Percentiles rank a stretch among this genome's conserved stretches.
These are phyloP conservation scores for Fundulus diaphanus DNA, from an alignment of 2,797 vertebrate species.

Conservation along the genomic window DNA sequence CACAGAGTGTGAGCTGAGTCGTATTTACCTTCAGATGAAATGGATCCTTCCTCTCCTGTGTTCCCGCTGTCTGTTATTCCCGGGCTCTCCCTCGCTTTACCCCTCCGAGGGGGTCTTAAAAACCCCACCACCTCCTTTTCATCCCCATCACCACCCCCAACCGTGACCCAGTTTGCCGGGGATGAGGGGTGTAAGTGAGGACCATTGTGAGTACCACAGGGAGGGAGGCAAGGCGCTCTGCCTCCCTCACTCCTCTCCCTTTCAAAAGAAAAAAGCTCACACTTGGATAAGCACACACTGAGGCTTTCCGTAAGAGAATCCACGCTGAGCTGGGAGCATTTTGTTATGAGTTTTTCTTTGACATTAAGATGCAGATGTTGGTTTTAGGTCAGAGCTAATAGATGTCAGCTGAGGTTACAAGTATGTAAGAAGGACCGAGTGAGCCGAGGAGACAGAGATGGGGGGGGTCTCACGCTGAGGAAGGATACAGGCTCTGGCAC, in stretches of 20 bases:
- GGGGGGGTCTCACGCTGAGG: constrained; percentile 59
- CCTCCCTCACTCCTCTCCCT: constrained; percentile 62
- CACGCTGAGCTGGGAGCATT: constrained; percentile 10
- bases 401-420: constrained; percentile 54
- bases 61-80: constrained; percentile 45
- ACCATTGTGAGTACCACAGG: constrained; percentile 72
- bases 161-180: constrained; percentile 80
- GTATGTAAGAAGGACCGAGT: constrained; percentile 52
- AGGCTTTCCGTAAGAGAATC: constrained; percentile 38
- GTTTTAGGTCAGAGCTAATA: constrained; percentile 53
- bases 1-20: constrained; percentile 18
- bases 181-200: constrained; percentile 76
- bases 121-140: constrained; percentile 38
- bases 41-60: constrained; percentile 14
- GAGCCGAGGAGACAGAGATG: constrained; percentile 43
- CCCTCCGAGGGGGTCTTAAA: constrained; percentile 64
- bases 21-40: constrained; percentile 37
- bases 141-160: constrained; percentile 54
- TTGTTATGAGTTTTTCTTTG: constrained; percentile 46
- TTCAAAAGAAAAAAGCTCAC: constrained; percentile 67
- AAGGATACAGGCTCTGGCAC: constrained; percentile 63
- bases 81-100: constrained; percentile 42
- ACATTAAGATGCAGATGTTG: constrained; percentile 32
- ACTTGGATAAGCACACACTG: constrained; percentile 72
- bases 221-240: constrained; percentile 72